phyloP scores from a whole-genome alignment of 2,797 vertebrate species.

The Xenops minutus region DNA sequence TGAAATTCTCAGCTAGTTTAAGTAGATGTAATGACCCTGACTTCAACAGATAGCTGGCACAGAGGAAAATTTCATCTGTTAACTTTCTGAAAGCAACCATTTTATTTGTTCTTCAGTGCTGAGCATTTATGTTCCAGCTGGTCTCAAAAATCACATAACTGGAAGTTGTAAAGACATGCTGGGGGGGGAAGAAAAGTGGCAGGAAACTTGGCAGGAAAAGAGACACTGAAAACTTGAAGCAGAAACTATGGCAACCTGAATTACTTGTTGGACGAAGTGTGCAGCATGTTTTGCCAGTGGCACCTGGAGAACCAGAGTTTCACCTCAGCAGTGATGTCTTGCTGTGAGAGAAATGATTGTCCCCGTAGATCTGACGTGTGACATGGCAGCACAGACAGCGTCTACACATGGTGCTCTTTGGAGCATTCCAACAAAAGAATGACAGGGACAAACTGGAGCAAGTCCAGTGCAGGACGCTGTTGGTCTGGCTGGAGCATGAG shows the following conservation, averaged over 20 bases:
- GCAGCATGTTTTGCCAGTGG: background rate
- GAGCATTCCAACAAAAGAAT: background rate
- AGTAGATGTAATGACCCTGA: slow-evolving; percentile 18
- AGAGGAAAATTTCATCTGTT: background rate
- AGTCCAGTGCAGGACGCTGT: background rate
- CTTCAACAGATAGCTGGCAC: background rate
- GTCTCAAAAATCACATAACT: slow-evolving; percentile 55
- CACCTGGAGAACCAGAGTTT: background rate
- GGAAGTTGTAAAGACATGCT: slow-evolving; percentile 36
- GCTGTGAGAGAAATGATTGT: background rate
- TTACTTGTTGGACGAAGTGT: background rate
- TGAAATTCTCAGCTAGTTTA: slow-evolving; percentile 46
- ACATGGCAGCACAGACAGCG: background rate
- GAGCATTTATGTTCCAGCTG: slow-evolving; percentile 48
- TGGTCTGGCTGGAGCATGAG: background rate
- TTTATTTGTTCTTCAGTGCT: slow-evolving; percentile 51
- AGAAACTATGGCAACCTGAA: slow-evolving; percentile 33
- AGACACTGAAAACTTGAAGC: slow-evolving; percentile 7
- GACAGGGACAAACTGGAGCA: background rate
- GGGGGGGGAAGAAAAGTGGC: background rate
- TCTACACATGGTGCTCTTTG: accelerated
- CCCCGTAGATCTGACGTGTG: background rate
- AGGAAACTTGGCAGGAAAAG: slow-evolving; percentile 37
- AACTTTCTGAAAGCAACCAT: slow-evolving; percentile 42
- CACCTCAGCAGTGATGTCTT: background rate